Conservation (phyloP, 2,888 invertebrate species). For the Rhagonycha fulva region DNA sequence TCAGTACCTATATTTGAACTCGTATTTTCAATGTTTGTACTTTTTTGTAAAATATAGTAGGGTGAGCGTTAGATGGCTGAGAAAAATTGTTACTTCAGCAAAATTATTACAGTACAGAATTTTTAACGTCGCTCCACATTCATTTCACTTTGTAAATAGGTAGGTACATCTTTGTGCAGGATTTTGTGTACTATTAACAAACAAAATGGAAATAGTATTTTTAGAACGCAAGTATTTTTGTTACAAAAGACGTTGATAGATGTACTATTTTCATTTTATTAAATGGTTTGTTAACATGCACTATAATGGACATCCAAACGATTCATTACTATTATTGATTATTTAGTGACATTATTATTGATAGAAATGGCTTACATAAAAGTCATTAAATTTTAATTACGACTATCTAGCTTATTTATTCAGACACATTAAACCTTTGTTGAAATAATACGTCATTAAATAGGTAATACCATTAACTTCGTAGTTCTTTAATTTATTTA, state of each 20-base stretch:
- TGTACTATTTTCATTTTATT: background rate
- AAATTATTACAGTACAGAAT: background rate
- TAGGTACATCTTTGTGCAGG: background rate
- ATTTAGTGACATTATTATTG: background rate
- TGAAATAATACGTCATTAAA: background rate
- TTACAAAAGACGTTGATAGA: background rate
- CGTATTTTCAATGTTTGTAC: slow-evolving; percentile 16
- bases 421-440: background rate
- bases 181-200: background rate
- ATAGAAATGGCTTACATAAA: background rate
- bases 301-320: background rate
- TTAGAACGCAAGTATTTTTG: background rate
- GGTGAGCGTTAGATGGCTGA: slow-evolving; percentile 4
- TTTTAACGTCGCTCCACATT: background rate
- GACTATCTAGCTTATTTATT: background rate
- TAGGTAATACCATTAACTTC: background rate
- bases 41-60: slow-evolving; percentile 10
- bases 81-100: background rate
- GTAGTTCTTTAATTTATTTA: background rate
- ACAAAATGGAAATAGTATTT: background rate
- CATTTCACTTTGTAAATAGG: background rate
- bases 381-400: background rate
- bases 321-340: background rate
- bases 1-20: slow-evolving; percentile 6
- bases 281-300: background rate